Base-by-base conservation (phyloP, 2,888 invertebrate species). In the Germaria angustata region DNA sequence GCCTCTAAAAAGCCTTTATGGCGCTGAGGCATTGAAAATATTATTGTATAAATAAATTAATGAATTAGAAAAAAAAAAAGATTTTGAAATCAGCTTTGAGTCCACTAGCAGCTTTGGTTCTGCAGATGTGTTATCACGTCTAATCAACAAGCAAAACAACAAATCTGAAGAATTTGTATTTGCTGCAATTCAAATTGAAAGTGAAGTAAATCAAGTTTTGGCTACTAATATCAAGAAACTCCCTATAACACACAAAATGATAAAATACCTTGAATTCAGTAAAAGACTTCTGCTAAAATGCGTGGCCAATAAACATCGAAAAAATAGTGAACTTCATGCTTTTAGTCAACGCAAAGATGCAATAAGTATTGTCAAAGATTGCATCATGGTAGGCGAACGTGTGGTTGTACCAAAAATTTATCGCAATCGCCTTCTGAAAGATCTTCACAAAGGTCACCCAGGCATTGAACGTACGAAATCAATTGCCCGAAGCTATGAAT, bases 181-280 rank as follows among this genome's bases (percentile, higher is more conserved):
- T n/a, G n/a, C n/a, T n/a, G n/a, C n/a, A n/a, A n/a, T n/a, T n/a
- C n/a, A n/a, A n/a, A n/a, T n/a, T n/a, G n/a, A n/a, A n/a, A n/a
- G n/a, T n/a, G n/a, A n/a, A n/a, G n/a, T n/a, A n/a, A n/a, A n/a
- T n/a, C n/a, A 39, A 39, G 59, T 59, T 22, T 22, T 59, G 20
- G n/a, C 8, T 59, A 59, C 7, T 36, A 59, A 59, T 59, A 20
- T 39, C 22, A 39, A 20, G 3, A 59, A 39, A 59, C 34, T 59
- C n/a, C 59, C 59, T 1, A 59, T 59, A 22, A 59, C 59, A 22
- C 59, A 59, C 22, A 59, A 15, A n/a, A 39, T 59, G 59, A 59
- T 39, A n/a, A 59, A 39, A 59, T 20, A 59, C 57, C n/a, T 59
- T 57, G 24, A 11, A 13, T 57, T 20, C 20, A 57, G 7, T 57